Evolutionary conservation across 2,113 vertebrate genomes (phyloP).

Genomic region (Okapia johnstoni): DNA sequence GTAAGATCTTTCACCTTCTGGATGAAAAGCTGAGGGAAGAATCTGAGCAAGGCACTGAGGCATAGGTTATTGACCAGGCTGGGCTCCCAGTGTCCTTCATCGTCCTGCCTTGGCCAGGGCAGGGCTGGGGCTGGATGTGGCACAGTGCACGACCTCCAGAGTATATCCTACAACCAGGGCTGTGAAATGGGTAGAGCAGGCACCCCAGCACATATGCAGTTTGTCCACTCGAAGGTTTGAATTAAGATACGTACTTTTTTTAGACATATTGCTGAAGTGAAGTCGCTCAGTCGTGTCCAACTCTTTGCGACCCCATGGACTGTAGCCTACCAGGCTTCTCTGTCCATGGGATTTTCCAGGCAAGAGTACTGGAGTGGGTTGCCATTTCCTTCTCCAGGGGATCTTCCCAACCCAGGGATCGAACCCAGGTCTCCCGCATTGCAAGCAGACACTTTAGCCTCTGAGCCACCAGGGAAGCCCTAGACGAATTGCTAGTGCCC

Average conservation of each 20-base stretch:
- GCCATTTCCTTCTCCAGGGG: no score
- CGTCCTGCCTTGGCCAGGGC: neutral
- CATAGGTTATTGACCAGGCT: neutral
- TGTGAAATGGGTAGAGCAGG: neutral
- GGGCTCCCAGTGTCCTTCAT: neutral
- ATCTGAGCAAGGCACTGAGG: neutral
- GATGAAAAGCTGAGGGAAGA: neutral
- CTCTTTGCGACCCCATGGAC: no score
- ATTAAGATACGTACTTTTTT: neutral
- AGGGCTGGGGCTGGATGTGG: neutral
- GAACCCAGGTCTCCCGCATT: no score
- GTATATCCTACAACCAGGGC: neutral
- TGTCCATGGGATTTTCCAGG: no score
- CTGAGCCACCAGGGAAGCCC: no score
- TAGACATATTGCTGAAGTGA: neutral
- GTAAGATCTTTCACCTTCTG: neutral
- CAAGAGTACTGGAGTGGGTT: no score
- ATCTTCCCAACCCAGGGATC: no score
- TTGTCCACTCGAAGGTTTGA: neutral
- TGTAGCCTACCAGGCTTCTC: no score
- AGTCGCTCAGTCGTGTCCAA: no score
- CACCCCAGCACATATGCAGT: no score
- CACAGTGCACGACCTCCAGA: neutral
- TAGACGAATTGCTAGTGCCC: no score
- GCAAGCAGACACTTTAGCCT: no score